phyloP scores from a whole-genome alignment of 2,797 vertebrate genomes.

The Lacerta viridis region DNA sequence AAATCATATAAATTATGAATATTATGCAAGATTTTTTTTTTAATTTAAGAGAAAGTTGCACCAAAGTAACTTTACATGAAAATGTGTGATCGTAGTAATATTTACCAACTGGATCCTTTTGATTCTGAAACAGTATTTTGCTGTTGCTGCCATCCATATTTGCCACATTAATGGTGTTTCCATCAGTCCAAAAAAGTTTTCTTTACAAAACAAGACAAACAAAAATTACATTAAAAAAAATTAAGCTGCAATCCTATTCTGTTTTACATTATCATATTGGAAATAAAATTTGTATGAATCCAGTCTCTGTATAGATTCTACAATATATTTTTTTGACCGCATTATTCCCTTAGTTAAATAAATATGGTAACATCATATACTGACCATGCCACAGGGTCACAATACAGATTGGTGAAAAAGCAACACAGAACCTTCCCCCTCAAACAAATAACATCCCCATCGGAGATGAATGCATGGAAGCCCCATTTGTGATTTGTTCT shows the following conservation, averaged over 20 bases:
- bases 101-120: slow-evolving; percentile 96
- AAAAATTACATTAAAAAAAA: slow-evolving; percentile 41
- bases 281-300: background rate
- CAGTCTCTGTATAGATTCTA: background rate
- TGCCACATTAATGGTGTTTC: slow-evolving; percentile 95
- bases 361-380: background rate
- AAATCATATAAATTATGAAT: background rate
- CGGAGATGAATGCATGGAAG: background rate
- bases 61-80: background rate
- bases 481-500: background rate
- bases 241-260: background rate
- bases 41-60: background rate
- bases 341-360: background rate
- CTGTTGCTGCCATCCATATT: slow-evolving; percentile 99
- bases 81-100: slow-evolving; percentile 19
- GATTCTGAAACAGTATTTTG: slow-evolving; percentile 97
- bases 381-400: background rate
- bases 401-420: background rate
- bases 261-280: no score
- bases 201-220: slow-evolving; percentile 74
- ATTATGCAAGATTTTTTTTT: background rate
- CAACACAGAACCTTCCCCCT: background rate
- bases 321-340: background rate
- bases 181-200: slow-evolving; percentile 98
- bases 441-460: background rate